Evolutionary conservation across 2,888 invertebrate genomes (phyloP).

Genomic region (Cosmorhoe ocellata): DNA sequence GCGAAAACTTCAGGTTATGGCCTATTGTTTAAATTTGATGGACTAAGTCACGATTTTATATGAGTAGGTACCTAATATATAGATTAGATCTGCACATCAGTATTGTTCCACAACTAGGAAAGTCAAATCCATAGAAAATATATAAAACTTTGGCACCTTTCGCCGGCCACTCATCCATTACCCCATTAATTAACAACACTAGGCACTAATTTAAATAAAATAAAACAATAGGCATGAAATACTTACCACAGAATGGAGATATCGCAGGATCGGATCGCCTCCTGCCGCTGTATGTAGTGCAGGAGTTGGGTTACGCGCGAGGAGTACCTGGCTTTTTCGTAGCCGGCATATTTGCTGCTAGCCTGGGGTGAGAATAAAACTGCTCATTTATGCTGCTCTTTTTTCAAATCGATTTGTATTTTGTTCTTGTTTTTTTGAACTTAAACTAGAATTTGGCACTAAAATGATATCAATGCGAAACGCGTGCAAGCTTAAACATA

Average conservation of each 20-base stretch:
- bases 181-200: background rate
- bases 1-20: too few species aligned
- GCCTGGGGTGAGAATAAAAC: constrained; percentile 88
- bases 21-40: too few species aligned
- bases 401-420: background rate
- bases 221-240: too few species aligned
- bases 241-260: constrained; percentile 73
- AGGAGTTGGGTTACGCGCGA: constrained; percentile 87
- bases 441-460: constrained; percentile 5
- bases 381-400: background rate
- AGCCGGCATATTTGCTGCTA: constrained; percentile 97
- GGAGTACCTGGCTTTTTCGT: constrained; percentile 97
- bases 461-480: constrained; percentile 37
- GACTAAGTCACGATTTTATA: too few species aligned
- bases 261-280: constrained; percentile 90
- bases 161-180: too few species aligned
- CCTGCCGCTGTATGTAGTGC: constrained; percentile 94
- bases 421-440: background rate
- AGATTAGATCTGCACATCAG: too few species aligned
- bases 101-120: too few species aligned
- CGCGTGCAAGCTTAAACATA: constrained; percentile 41
- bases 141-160: too few species aligned
- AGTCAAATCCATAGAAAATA: too few species aligned
- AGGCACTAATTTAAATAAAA: background rate
- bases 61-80: too few species aligned